Percentiles rank a stretch among this genome's conserved stretches.
These are phyloP conservation scores for Acanthosepion esculentum DNA, from an alignment of 2,888 invertebrate genomes.

Conservation along the genomic window DNA sequence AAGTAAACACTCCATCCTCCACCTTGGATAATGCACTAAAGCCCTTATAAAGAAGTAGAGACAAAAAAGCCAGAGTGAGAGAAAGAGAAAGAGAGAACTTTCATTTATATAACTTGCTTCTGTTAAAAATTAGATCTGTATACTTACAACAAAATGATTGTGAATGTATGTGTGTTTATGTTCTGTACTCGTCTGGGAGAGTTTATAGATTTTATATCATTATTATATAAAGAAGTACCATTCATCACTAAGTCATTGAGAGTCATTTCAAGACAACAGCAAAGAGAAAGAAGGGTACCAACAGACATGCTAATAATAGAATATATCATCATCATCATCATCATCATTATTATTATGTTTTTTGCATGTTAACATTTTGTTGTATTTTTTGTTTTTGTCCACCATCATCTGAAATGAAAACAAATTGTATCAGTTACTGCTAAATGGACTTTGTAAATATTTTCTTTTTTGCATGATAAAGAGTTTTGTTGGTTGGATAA, in stretches of 20 bases:
- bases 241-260: slow-evolving; percentile 33
- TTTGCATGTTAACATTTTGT: background rate
- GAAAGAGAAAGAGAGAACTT: background rate
- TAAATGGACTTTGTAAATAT: background rate
- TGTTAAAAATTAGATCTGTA: slow-evolving; percentile 42
- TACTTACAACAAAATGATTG: slow-evolving; percentile 40
- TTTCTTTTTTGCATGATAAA: background rate
- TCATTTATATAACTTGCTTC: slow-evolving; percentile 41
- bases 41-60: background rate
- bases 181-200: background rate
- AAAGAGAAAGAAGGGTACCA: background rate
- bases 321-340: no score
- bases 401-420: slow-evolving; percentile 33
- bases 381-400: background rate
- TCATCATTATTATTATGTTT: no score
- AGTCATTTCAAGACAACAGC: slow-evolving; percentile 33
- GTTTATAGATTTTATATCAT: background rate
- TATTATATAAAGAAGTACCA: slow-evolving; percentile 1
- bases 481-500: background rate
- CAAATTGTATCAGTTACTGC: background rate
- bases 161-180: background rate
- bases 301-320: background rate
- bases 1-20: background rate
- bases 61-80: slow-evolving; percentile 14
- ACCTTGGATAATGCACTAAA: background rate